Conservation (phyloP, 2,888 invertebrate genomes). For the Ectemnius cavifrons region DNA sequence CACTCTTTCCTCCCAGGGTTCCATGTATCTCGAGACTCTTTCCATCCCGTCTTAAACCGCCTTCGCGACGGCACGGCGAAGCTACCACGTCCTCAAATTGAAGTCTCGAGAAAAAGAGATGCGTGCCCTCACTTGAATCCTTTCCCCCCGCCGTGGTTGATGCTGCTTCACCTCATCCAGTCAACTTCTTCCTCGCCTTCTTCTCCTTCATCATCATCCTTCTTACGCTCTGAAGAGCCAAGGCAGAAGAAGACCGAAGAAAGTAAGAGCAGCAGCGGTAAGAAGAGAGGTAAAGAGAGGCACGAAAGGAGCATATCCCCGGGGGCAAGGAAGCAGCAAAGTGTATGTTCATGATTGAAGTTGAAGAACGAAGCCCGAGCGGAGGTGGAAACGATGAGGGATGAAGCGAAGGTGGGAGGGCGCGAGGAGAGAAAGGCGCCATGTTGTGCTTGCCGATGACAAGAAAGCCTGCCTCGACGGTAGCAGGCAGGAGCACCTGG, state of each 20-base stretch:
- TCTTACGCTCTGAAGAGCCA: constrained; percentile 19
- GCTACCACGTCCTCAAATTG: constrained; percentile 67
- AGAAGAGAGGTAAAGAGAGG: constrained; percentile 4
- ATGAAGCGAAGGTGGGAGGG: constrained; percentile 59
- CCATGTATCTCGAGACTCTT: constrained; percentile 9
- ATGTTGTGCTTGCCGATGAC: constrained; percentile 67
- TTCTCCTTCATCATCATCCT: constrained; percentile 13
- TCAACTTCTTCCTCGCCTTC: constrained; percentile 1
- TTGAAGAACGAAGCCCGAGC: constrained; percentile 15
- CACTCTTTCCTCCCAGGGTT: constrained; percentile 25
- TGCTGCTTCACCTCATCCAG: not conserved
- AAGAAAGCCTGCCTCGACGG: constrained; percentile 66
- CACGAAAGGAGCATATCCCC: constrained; percentile 30
- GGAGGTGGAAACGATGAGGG: constrained; percentile 40
- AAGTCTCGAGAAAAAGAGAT: constrained; percentile 66
- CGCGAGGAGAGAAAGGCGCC: constrained; percentile 60
- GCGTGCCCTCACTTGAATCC: constrained; percentile 58
- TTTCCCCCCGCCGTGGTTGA: not conserved
- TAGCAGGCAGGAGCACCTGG: constrained; percentile 62
- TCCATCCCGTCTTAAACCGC: constrained; percentile 29
- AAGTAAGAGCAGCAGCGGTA: constrained; percentile 24
- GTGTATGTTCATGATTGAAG: constrained; percentile 15
- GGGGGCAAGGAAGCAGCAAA: constrained; percentile 26
- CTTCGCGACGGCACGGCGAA: constrained; percentile 63
- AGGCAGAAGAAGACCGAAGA: constrained; percentile 34